Conservation (phyloP, 2,888 invertebrate genomes). For the Acrocyrtus sp. region DNA sequence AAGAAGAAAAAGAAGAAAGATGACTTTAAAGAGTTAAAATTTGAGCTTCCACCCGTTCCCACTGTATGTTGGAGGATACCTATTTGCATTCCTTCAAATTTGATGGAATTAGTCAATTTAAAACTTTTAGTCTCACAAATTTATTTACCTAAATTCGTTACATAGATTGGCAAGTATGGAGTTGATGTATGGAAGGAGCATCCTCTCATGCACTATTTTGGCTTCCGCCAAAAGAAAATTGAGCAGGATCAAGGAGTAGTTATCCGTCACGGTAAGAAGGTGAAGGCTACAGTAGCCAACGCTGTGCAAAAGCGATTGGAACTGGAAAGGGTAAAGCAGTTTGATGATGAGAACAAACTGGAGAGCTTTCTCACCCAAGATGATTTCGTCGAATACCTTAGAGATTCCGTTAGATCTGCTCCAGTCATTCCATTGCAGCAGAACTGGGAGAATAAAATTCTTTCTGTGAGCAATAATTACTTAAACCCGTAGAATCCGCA, state of each 20-base stretch:
- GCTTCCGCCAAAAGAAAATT: conserved; percentile 42
- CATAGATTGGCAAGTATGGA: conserved; percentile 37
- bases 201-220: conserved; percentile 52
- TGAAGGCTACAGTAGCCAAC: conserved; percentile 44
- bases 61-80: conserved; percentile 1
- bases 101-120: neutral
- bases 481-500: neutral
- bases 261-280: conserved; percentile 51
- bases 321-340: conserved; percentile 6
- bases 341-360: conserved; percentile 15
- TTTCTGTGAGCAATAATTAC: conserved; percentile 43
- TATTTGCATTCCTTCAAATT: neutral
- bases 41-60: conserved; percentile 29
- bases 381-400: conserved; percentile 59
- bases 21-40: conserved; percentile 18
- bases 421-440: conserved; percentile 56
- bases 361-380: conserved; percentile 59
- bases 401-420: conserved; percentile 58
- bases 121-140: too few species aligned
- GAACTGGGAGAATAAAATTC: conserved; percentile 55
- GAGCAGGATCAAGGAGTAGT: conserved; percentile 55
- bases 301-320: conserved; percentile 34
- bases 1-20: conserved; percentile 14
- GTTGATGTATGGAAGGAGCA: conserved; percentile 55
- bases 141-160: neutral